A percentile compares a stretch with the other conserved stretches of the same genome.
phyloP scores from a whole-genome alignment of 1,140 invertebrate genomes.

The Aphelenchoides besseyi region DNA sequence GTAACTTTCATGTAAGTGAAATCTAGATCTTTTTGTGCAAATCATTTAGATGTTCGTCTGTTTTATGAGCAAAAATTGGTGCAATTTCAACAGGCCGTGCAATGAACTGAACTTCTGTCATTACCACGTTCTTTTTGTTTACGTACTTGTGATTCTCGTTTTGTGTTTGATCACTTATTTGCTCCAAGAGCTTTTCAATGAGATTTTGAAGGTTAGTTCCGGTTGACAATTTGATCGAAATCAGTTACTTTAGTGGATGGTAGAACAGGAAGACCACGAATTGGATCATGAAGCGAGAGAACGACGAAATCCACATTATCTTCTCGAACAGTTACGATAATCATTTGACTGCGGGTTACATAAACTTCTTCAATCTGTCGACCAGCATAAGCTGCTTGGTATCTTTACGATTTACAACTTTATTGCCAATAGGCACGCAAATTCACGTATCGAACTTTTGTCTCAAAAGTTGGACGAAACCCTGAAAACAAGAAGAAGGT shows the following conservation, averaged over 20 bases:
- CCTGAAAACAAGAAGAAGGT: no score
- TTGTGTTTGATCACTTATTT: slow-evolving; percentile 4
- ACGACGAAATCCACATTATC: neutral
- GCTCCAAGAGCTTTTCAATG: neutral
- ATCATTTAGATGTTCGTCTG: neutral
- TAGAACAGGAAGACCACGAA: neutral
- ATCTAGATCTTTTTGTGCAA: no score
- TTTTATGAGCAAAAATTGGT: neutral
- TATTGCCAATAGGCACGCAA: neutral
- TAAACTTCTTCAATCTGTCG: no score
- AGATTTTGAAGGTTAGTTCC: slow-evolving; percentile 2
- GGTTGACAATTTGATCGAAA: neutral
- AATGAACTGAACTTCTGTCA: slow-evolving; percentile 4
- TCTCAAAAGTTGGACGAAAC: no score
- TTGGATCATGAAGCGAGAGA: neutral
- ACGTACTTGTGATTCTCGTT: neutral
- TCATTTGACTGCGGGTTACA: neutral
- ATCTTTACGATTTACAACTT: neutral
- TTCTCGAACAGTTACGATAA: neutral
- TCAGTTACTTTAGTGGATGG: slow-evolving; percentile 5
- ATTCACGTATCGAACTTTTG: no score
- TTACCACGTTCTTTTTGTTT: neutral
- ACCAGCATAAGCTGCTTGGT: no score
- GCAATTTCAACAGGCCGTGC: slow-evolving; percentile 7
- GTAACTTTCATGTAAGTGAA: no score